Base-by-base conservation (phyloP, 2,888 invertebrate genomes). In the Melanostoma mellinum region DNA sequence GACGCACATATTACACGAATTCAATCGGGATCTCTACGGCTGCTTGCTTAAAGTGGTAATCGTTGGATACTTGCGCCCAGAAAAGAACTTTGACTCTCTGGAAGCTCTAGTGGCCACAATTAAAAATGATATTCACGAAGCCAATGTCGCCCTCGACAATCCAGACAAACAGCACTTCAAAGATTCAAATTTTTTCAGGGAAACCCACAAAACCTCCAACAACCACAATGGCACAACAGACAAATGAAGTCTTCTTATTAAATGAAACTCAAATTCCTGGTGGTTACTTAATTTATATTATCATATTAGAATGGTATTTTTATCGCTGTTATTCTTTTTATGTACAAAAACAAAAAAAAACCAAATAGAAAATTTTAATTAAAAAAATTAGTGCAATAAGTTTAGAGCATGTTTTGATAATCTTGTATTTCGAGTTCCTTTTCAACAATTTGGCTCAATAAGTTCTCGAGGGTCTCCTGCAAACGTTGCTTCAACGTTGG, bases 1-100 rank as follows among this genome's bases (percentile, higher is more conserved):
- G 93, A 96, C 98, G 0, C 98, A 99, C 89, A 94, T 99, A 58
- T 92, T 99, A 86, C 95, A 98, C 88, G 92, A 94, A 80, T 98
- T 96, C 89, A 92, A 94, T 36, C 89, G 92, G 52, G 98, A 99
- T 91, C 97, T 99, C 88, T 99, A 99, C 92, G 98, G 96, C 0
- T 93, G 95, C 53, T 89, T 92, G 75, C 91, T 99, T 85, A 96
- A 95, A 92, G 94, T 97, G 33, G 94, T 95, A 80, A 93, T 99
- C 77, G 89, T 95, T 68, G 98, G 97, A 20, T 98, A 95, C 89
- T 93, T 99, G 81, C 92, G 99, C 86, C 94, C 95, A 0, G 98
- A 99, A 92, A 93, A 92, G 88, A 94, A 96, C 90, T 99, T 98
- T 88, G 91, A 92, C 20, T 95, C 95, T 0, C 86, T 95, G 36